Evolutionary conservation across 35 echinoderm and acorn worm genomes (phyloP).

Genomic region (Ophiothrix spiculata): DNA sequence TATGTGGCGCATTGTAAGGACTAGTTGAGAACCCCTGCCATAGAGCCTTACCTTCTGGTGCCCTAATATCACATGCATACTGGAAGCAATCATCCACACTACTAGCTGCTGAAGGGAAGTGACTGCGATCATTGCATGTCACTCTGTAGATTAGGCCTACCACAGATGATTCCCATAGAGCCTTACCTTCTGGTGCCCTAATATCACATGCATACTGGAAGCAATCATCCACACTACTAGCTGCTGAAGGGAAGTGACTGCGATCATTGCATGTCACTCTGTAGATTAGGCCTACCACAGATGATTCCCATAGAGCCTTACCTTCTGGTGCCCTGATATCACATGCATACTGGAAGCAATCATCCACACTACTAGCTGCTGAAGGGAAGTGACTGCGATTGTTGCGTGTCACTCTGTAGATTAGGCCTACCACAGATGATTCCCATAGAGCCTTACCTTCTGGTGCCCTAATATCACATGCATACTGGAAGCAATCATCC

Average conservation of each 20-base stretch:
- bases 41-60: conserved; percentile 92
- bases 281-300: too few species aligned
- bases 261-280: conserved; percentile 71
- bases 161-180: conserved; percentile 85
- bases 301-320: conserved; percentile 87
- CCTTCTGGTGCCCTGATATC: conserved; percentile 84
- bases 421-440: too few species aligned
- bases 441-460: conserved; percentile 89
- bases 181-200: conserved; percentile 85
- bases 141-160: too few species aligned
- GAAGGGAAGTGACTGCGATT: conserved; percentile 78
- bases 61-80: conserved; percentile 79
- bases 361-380: conserved; percentile 56
- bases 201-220: conserved; percentile 93
- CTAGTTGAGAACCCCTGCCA: too few species aligned
- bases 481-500: conserved; percentile 91
- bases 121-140: conserved; percentile 64
- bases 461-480: conserved; percentile 72
- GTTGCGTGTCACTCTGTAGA: conserved; percentile 63
- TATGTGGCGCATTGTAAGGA: too few species aligned
- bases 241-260: conserved; percentile 75
- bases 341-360: conserved; percentile 94
- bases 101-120: conserved; percentile 71
- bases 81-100: conserved; percentile 86
- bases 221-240: conserved; percentile 67